phyloP scores from a whole-genome alignment of 2,888 invertebrate species.

The Melanostoma mellinum region DNA sequence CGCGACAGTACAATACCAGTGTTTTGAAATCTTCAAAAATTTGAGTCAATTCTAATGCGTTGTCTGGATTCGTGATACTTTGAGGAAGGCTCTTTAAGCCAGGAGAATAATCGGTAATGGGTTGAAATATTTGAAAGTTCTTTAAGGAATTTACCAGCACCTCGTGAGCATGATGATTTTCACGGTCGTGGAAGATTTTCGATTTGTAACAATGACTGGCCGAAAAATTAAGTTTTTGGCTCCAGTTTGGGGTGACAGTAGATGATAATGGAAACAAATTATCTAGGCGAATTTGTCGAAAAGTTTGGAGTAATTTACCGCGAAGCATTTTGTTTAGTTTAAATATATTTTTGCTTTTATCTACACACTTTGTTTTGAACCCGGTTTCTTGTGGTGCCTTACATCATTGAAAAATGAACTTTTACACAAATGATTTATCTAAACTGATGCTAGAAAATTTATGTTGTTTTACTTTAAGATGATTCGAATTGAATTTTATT shows the following conservation, averaged over 20 bases:
- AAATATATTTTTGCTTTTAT: neutral
- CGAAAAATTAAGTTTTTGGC: constrained; percentile 9
- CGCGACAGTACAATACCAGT: constrained; percentile 76
- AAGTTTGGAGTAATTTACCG: constrained; percentile 20
- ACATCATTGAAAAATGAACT: no score
- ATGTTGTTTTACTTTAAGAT: no score
- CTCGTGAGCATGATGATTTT: constrained; percentile 79
- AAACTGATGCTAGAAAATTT: no score
- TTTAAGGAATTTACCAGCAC: constrained; percentile 76
- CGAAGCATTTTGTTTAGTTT: constrained; percentile 20
- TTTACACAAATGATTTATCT: no score
- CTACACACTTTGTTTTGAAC: no score
- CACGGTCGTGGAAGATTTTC: constrained; percentile 77
- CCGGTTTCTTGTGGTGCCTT: no score
- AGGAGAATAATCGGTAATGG: neutral
- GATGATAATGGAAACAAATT: constrained; percentile 1
- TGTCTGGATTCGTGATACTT: constrained; percentile 62
- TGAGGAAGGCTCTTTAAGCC: constrained; percentile 19
- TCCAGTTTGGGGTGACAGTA: neutral
- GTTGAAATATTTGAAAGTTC: constrained; percentile 76
- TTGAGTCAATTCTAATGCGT: constrained; percentile 42
- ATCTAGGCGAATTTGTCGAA: constrained; percentile 22
- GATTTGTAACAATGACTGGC: constrained; percentile 11
- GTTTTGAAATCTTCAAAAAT: constrained; percentile 75
- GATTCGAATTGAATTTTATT: no score